Conservation (phyloP, 2,113 vertebrate species). For the Paradoxurus hermaphroditus region DNA sequence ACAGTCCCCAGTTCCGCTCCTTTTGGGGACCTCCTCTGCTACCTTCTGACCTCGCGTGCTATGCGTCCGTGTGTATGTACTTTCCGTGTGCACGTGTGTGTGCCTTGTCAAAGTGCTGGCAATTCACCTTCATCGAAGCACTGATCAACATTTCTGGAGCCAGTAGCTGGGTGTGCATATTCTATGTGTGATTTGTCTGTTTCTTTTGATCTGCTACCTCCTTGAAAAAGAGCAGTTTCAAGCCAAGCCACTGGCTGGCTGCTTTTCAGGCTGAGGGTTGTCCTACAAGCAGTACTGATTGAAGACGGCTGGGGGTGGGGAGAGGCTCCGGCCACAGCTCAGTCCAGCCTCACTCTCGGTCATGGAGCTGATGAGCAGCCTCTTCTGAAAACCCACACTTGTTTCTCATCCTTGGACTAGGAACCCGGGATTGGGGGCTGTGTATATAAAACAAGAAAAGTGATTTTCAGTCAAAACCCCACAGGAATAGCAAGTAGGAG, state of each 20-base stretch:
- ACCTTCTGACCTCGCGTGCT: background rate
- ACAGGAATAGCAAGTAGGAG: background rate
- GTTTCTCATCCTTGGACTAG: background rate
- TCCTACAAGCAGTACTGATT: background rate
- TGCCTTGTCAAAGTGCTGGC: background rate
- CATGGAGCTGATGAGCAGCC: background rate
- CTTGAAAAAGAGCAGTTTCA: conserved; percentile 26
- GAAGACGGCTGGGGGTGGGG: background rate
- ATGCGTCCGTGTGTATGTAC: background rate
- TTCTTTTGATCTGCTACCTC: background rate
- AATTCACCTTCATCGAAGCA: background rate
- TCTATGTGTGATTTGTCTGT: background rate
- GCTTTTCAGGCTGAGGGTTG: background rate
- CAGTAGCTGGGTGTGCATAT: background rate
- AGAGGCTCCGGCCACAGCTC: background rate
- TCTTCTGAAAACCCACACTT: background rate
- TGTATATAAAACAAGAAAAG: background rate
- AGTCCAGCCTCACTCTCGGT: background rate
- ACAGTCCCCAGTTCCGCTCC: background rate
- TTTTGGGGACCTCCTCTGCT: background rate
- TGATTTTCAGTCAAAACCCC: background rate
- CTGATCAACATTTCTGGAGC: background rate
- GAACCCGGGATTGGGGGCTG: background rate
- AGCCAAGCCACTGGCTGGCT: background rate
- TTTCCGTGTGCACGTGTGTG: background rate